Conservation (phyloP, 2,888 invertebrate species). For the Aphodius sticticus region DNA sequence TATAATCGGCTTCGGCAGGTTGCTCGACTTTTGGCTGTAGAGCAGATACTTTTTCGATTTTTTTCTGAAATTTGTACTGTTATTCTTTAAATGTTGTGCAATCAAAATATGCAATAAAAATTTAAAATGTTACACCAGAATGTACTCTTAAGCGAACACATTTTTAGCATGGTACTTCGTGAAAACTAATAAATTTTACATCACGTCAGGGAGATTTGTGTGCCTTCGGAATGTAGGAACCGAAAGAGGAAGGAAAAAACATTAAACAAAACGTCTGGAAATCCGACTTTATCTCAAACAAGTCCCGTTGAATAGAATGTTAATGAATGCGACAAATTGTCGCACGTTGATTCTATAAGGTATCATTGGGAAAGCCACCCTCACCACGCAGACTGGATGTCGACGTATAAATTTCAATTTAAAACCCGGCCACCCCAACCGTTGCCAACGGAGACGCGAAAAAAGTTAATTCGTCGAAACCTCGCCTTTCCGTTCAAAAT, state of each 20-base stretch:
- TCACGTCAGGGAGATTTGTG: too few relatives aligned
- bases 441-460: not conserved
- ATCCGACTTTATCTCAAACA: slow-evolving; percentile 6
- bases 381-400: slow-evolving; percentile 10
- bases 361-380: not conserved
- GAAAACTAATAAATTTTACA: too few relatives aligned
- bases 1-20: too few relatives aligned
- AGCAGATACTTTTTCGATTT: too few relatives aligned
- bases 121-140: too few relatives aligned
- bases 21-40: too few relatives aligned
- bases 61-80: too few relatives aligned
- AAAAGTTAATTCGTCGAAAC: slow-evolving; percentile 8
- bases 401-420: slow-evolving; percentile 22
- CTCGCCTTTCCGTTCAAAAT: slow-evolving; percentile 15
- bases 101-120: too few relatives aligned
- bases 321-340: slow-evolving; percentile 22
- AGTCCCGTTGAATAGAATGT: slow-evolving; percentile 17
- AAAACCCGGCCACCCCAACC: slow-evolving; percentile 11
- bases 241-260: not conserved
- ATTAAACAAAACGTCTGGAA: not conserved
- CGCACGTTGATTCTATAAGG: not conserved
- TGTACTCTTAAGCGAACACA: too few relatives aligned
- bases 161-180: too few relatives aligned
- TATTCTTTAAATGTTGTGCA: too few relatives aligned
- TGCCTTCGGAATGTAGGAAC: not conserved